Evolutionary conservation across 30 jellyfish, hydroid and myxozoan genomes (phyloP).

Genomic region (Euphysa ruthae): DNA sequence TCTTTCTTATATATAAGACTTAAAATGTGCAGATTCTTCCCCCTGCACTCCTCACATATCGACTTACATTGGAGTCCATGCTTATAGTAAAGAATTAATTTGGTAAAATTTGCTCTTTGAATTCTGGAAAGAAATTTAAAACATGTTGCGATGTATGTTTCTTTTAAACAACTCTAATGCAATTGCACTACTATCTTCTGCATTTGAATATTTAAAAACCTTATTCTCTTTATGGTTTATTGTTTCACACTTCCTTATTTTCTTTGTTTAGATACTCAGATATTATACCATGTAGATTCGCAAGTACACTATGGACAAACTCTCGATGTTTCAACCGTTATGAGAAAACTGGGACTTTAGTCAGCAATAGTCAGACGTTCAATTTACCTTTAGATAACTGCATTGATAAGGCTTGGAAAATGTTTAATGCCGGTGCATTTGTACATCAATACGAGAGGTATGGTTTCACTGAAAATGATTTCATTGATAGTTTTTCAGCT

Average conservation of each 20-base stretch:
- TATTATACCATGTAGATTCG: constrained; percentile 5
- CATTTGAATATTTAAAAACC: too few species aligned
- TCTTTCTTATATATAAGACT: too few species aligned
- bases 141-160: too few species aligned
- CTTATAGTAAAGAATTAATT: too few species aligned
- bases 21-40: too few species aligned
- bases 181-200: too few species aligned
- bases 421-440: constrained; percentile 88
- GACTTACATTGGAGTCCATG: too few species aligned
- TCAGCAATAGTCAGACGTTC: constrained; percentile 77
- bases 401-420: constrained; percentile 73
- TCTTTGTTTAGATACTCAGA: constrained; percentile 7
- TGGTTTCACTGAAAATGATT: constrained; percentile 87
- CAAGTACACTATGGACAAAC: constrained; percentile 52
- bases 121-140: too few species aligned
- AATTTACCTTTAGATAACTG: constrained; percentile 55
- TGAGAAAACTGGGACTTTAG: constrained; percentile 75
- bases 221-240: too few species aligned
- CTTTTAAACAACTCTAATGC: too few species aligned
- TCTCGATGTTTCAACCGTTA: constrained; percentile 66
- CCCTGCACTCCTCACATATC: too few species aligned
- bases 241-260: neutral
- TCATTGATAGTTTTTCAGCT: constrained; percentile 75
- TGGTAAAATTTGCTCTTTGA: too few species aligned
- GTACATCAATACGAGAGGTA: constrained; percentile 73